Evolutionary conservation across 2,888 invertebrate genomes (phyloP), one percentile per base, ranked within the genome.

Genomic region (Exephanes ischioxanthus): DNA sequence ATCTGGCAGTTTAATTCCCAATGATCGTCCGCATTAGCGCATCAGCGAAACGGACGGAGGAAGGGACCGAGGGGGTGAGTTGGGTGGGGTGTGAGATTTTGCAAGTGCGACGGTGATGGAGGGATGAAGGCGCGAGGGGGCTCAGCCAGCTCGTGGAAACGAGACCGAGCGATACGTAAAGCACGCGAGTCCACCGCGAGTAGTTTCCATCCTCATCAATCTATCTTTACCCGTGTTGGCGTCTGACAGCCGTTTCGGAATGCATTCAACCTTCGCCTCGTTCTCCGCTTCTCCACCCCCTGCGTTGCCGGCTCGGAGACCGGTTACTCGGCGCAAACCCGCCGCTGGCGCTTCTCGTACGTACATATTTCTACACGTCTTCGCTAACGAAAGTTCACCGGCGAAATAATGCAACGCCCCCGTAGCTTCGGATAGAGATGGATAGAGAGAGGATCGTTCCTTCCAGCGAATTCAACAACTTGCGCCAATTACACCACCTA

Each of bases 181-280:
- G 90, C 92, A 92, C 92, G 92, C 91, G 90, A 92, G 89, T 90
- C 89, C 89, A 89, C 78, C 67, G 45, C 75, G 73, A 81, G 73
- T 61, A 61, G 61, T 81, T 78, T 76, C 63, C 30, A 63, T 88
- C 90, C 92, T 91, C 92, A 92, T 93, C 93, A 92, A 93, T 93
- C 92, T 90, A 91, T 92, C 92, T 92, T 91, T 90, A 83, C 90
- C 30, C 87, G 83, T 91, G 89, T 90, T 90, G 89, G 89, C 90
- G 89, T 90, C 91, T 91, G 92, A 92, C 93, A 92, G 91, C 91
- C 91, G 91, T 92, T 93, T 91, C 90, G 89, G 85, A 92, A 92
- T 91, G 92, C 90, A 92, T 92, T 92, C 90, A 91, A 88, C 89
- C 89, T 87, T 87, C 85, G 83, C 84, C 80, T 55, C 84, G 78